phyloP scores from a whole-genome alignment of 1,140 invertebrate species.

The Linepithema humile region DNA sequence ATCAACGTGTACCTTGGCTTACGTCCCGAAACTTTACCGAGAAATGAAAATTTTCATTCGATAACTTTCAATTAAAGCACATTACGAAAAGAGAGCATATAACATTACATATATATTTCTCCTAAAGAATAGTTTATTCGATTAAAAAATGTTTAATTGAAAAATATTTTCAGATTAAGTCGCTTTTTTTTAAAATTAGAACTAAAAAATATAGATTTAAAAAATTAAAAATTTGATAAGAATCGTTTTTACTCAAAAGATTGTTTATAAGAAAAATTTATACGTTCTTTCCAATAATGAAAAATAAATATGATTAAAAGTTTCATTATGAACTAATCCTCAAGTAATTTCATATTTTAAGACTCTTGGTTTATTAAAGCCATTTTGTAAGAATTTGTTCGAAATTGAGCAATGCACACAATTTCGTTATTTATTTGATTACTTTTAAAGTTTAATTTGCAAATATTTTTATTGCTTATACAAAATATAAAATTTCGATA shows the following conservation, averaged over 20 bases:
- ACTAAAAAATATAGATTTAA: neutral
- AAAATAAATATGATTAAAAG: too few species aligned
- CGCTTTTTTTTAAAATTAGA: neutral
- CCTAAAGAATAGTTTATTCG: neutral
- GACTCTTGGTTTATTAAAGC: neutral
- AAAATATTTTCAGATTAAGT: neutral
- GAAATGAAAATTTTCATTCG: neutral
- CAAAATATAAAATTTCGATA: neutral
- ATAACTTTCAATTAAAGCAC: neutral
- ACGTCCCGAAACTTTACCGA: neutral
- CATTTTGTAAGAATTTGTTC: neutral
- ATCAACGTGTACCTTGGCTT: neutral
- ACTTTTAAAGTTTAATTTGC: neutral
- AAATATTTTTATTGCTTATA: neutral
- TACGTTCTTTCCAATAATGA: too few species aligned
- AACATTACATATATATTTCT: too few species aligned
- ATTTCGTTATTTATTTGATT: neutral
- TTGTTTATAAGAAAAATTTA: neutral
- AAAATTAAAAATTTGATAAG: neutral
- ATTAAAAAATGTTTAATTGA: neutral
- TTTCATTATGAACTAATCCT: neutral
- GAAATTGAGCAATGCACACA: neutral
- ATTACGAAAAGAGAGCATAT: neutral
- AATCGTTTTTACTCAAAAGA: neutral
- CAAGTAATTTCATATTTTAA: neutral